Evolutionary conservation across 1,140 invertebrate genomes (phyloP).

Genomic region (Drosophila pruinosa): DNA sequence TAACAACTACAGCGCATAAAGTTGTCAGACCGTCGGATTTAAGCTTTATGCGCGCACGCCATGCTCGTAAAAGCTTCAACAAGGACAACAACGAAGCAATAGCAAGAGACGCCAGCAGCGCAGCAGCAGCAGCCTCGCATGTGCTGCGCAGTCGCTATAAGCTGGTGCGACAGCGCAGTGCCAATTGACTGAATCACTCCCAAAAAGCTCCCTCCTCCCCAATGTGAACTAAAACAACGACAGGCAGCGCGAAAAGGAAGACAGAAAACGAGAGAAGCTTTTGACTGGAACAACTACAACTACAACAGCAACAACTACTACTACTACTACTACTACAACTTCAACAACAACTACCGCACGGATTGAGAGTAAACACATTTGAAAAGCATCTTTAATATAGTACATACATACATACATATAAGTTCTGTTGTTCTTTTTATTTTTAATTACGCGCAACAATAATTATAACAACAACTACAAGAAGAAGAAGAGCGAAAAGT

Average conservation of each 20-base stretch:
- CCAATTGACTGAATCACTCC: conserved; percentile 31
- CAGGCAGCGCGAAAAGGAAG: not conserved
- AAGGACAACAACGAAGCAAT: conserved; percentile 3
- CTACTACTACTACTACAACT: conserved; percentile 11
- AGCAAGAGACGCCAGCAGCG: not conserved
- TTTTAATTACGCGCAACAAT: not conserved
- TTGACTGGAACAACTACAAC: conserved; percentile 25
- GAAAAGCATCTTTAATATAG: conserved; percentile 28
- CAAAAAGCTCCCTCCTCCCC: not conserved
- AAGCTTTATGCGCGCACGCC: not conserved
- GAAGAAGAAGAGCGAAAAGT: not conserved
- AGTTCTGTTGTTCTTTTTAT: conserved; percentile 21
- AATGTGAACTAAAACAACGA: not conserved
- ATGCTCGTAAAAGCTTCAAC: conserved; percentile 8
- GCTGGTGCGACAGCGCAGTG: conserved; percentile 35
- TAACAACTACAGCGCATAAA: not conserved
- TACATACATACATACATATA: conserved; percentile 25
- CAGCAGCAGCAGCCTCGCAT: not conserved
- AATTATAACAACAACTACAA: not conserved
- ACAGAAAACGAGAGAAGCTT: conserved; percentile 1
- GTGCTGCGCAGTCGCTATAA: conserved; percentile 47
- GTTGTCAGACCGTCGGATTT: conserved; percentile 6
- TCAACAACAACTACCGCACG: conserved; percentile 11
- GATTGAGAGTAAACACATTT: conserved; percentile 17
- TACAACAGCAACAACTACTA: conserved; percentile 6